Conservation (phyloP, 2,113 vertebrate genomes). For the Eudyptes chrysolophus region DNA sequence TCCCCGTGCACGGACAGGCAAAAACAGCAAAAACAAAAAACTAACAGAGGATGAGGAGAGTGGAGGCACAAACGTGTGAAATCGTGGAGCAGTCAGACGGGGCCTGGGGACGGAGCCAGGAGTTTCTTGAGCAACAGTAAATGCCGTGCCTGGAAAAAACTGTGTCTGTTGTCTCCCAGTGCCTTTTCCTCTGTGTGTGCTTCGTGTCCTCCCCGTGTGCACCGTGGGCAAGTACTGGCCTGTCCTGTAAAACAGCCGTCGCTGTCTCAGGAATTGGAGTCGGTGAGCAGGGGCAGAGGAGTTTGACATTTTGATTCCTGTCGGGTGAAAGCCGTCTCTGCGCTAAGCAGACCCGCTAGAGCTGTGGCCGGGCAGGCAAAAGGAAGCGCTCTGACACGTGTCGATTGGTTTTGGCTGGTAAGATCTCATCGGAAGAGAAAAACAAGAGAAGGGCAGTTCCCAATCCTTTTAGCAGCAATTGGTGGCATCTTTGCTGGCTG, state of each 20-base stretch:
- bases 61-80: background rate
- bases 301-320: background rate
- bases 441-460: background rate
- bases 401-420: background rate
- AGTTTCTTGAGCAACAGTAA: background rate
- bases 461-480: too few species aligned
- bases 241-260: background rate
- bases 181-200: background rate
- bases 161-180: background rate
- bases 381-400: accelerated
- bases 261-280: background rate
- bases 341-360: background rate
- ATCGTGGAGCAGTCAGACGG: background rate
- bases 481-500: background rate
- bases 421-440: background rate
- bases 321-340: background rate
- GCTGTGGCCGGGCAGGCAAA: background rate
- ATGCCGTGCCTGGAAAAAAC: background rate
- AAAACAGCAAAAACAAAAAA: background rate
- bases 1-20: accelerated
- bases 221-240: background rate
- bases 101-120: background rate
- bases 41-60: too few species aligned
- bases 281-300: background rate
- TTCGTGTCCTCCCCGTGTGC: background rate